Conservation (phyloP, 1,140 invertebrate species). For the Atta colombica region DNA sequence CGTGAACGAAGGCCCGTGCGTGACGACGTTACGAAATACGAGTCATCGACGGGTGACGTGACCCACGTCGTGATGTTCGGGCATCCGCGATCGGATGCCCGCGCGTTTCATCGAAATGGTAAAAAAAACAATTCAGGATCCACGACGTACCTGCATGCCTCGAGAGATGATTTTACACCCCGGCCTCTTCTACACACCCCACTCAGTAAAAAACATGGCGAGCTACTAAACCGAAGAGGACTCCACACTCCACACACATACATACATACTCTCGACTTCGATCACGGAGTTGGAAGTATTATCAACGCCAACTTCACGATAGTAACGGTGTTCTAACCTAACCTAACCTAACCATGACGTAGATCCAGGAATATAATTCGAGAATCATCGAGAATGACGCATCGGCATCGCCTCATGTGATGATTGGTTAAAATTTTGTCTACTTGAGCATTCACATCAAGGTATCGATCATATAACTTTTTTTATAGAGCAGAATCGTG, state of each 20-base stretch:
- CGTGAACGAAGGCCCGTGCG: slow-evolving; percentile 55
- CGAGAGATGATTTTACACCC: slow-evolving; percentile 87
- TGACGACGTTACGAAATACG: slow-evolving; percentile 81
- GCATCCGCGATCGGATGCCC: not conserved
- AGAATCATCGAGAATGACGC: not conserved
- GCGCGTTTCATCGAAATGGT: not conserved
- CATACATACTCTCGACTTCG: slow-evolving; percentile 72
- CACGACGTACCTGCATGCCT: slow-evolving; percentile 85
- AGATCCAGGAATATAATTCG: not conserved
- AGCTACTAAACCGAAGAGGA: slow-evolving; percentile 79
- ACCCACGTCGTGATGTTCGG: not conserved
- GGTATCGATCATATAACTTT: too few relatives aligned
- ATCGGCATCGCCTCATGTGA: too few relatives aligned
- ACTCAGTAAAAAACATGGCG: slow-evolving; percentile 87
- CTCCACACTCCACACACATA: not conserved
- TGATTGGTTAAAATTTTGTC: too few relatives aligned
- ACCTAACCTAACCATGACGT: not conserved
- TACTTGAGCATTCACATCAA: too few relatives aligned
- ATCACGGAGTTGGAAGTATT: not conserved
- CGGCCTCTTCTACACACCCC: slow-evolving; percentile 86
- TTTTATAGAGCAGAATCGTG: too few relatives aligned
- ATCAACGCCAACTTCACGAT: not conserved
- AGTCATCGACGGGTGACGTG: not conserved
- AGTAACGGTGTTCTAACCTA: not conserved
- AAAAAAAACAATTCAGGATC: not conserved